Conservation (phyloP, 2,888 invertebrate species). For the Serripes groenlandicus region DNA sequence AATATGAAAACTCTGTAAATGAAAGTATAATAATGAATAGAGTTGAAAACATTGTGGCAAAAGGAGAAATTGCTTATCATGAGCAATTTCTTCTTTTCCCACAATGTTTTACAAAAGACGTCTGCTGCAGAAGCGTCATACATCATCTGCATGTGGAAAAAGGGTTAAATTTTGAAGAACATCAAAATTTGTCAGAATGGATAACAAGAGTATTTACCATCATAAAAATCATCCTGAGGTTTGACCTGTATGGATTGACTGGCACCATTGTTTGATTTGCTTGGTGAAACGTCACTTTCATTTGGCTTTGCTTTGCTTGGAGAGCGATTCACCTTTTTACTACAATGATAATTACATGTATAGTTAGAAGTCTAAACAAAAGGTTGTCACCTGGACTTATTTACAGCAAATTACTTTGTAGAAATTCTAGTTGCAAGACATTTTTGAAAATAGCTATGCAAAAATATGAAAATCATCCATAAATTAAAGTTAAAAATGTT, state of each 20-base stretch:
- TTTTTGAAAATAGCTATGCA: too few relatives aligned
- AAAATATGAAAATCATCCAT: too few relatives aligned
- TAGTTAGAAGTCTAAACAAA: too few relatives aligned
- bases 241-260: neutral
- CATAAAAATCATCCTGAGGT: conserved; percentile 80
- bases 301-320: conserved; percentile 6
- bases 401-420: too few relatives aligned
- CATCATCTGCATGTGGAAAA: neutral
- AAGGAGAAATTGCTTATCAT: neutral
- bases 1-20: too few relatives aligned
- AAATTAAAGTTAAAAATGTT: too few relatives aligned
- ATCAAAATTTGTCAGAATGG: neutral
- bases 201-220: conserved; percentile 72
- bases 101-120: neutral
- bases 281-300: conserved; percentile 1
- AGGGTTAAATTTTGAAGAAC: neutral
- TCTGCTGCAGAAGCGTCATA: neutral
- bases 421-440: too few relatives aligned
- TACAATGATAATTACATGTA: neutral
- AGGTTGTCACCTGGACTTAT: too few relatives aligned
- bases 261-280: neutral
- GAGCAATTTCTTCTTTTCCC: neutral
- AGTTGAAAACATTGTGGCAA: neutral
- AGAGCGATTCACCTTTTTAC: conserved; percentile 17
- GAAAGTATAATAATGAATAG: too few relatives aligned